Evolutionary conservation across 2,888 invertebrate genomes (phyloP).

Genomic region (Sarcophaga variegata): DNA sequence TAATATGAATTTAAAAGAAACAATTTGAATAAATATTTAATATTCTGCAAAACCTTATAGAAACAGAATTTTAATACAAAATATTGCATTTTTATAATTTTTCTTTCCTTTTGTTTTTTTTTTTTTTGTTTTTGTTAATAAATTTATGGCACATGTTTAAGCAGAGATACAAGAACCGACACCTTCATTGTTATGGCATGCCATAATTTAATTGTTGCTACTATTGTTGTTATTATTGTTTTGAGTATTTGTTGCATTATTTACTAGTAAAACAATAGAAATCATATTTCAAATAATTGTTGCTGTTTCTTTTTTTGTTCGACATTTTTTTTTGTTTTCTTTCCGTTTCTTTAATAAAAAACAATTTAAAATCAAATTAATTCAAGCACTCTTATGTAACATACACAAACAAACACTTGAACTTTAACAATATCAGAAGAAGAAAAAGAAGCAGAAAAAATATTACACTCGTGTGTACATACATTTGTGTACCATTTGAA

Average conservation of each 20-base stretch:
- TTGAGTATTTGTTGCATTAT: constrained; percentile 8
- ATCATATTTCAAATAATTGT: constrained; percentile 64
- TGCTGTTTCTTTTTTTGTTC: constrained; percentile 12
- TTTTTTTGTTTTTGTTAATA: constrained; percentile 8
- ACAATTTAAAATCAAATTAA: constrained; percentile 65
- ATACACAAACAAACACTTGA: constrained; percentile 44
- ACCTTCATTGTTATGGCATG: constrained; percentile 53
- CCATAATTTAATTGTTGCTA: constrained; percentile 41
- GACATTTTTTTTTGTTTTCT: constrained; percentile 12
- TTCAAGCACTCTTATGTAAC: constrained; percentile 59
- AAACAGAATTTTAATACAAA: constrained; percentile 9
- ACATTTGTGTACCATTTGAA: constrained; percentile 37
- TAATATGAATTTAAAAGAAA: background rate
- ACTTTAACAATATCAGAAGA: constrained; percentile 1
- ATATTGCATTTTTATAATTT: background rate
- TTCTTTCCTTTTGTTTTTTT: background rate
- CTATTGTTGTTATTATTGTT: constrained; percentile 27
- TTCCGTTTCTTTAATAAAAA: constrained; percentile 40
- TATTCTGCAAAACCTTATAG: constrained; percentile 38
- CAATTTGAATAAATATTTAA: background rate
- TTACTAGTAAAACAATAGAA: constrained; percentile 63
- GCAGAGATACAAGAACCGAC: constrained; percentile 28
- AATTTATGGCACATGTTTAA: constrained; percentile 50
- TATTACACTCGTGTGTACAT: background rate
- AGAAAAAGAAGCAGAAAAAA: background rate